A percentile compares a stretch with the other conserved stretches of the same genome.
Evolutionary conservation across 2,888 invertebrate species (phyloP).

Genomic region (Oscheius sp.): DNA sequence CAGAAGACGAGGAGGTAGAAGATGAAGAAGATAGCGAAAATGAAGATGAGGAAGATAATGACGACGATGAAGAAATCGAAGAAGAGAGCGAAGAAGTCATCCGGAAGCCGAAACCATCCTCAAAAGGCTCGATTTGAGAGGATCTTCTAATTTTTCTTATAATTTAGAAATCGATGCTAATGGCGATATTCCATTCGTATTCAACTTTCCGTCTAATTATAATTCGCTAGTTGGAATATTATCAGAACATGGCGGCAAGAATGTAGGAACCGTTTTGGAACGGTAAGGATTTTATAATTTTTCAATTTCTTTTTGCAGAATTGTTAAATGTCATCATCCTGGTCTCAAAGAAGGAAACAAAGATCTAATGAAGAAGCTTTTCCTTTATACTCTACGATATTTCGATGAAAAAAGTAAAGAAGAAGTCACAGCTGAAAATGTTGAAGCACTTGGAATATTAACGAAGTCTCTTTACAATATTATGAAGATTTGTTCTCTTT

Average conservation of each 20-base stretch:
- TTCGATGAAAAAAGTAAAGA: conserved; percentile 52
- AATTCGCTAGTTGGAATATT: conserved; percentile 45
- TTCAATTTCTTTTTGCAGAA: too few relatives aligned
- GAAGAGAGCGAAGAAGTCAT: conserved; percentile 16
- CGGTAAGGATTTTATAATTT: conserved; percentile 79
- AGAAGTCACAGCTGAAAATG: conserved; percentile 7
- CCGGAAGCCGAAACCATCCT: too few relatives aligned
- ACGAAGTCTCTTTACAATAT: conserved; percentile 33
- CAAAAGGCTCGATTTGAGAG: neutral
- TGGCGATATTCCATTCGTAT: conserved; percentile 52
- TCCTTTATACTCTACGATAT: conserved; percentile 77
- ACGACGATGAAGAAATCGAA: conserved; percentile 21
- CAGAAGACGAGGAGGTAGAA: conserved; percentile 9
- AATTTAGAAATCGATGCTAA: conserved; percentile 10
- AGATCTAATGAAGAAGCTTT: conserved; percentile 81
- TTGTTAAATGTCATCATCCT: conserved; percentile 89
- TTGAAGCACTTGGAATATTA: conserved; percentile 7
- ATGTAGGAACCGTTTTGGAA: conserved; percentile 76
- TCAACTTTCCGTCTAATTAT: conserved; percentile 58
- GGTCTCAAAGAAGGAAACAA: conserved; percentile 84
- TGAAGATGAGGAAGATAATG: conserved; percentile 27
- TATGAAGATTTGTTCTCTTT: conserved; percentile 43
- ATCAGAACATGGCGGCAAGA: conserved; percentile 34
- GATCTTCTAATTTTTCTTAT: neutral
- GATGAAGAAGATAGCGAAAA: conserved; percentile 15